Evolutionary conservation across 2,888 invertebrate species (phyloP), one percentile per base, ranked within the genome.

Genomic region (Chrysolina haemoptera): DNA sequence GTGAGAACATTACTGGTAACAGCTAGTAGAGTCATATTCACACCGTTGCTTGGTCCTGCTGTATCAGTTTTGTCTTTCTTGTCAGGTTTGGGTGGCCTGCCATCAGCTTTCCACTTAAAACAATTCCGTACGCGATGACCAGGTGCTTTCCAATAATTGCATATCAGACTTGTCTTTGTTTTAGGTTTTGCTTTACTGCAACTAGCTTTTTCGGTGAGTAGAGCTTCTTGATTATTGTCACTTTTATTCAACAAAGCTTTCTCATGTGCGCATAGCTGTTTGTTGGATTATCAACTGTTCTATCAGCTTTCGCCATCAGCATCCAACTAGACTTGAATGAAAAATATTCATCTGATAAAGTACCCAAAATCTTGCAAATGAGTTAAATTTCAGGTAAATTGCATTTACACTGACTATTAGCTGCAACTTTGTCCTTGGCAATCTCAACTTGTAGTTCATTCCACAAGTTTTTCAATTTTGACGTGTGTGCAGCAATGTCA

Each of bases 371-470:
- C 63, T 70, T 70, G 41, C 63, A 70, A 50, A 53, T 41, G 14
- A 70, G 16, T 40, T 53, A 41, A 40, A 66, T 27, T 53, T 71
- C 63, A 9, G 70, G 70, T 27, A 62, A 46, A 22, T 66, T 41
- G 62, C 59, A 55, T 48, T 41, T 71, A 50, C 71, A 71, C 16
- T 8, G 18, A 46, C 35, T 68, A 22, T 65, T 18, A 12, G 27
- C 62, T 20, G 40, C 68, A 41, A 12, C 9, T 62, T 69, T 62
- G 11, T 64, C 69, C 20, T 69, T 64, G 48, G 22, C 62, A 64
- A 70, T 69, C 43, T 73, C 65, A 14, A 12, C 59, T 41, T 67
- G 71, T 10, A 67, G 62, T 16, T 67, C 59, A 67, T 67, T 43
- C 43, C 8, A 43, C 11, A 43, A 43, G 43, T 43, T 43, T 12